Evolutionary conservation across 2,113 vertebrate species (phyloP), one percentile per base, ranked within the genome.

Genomic region (Bujurquina vittata): DNA sequence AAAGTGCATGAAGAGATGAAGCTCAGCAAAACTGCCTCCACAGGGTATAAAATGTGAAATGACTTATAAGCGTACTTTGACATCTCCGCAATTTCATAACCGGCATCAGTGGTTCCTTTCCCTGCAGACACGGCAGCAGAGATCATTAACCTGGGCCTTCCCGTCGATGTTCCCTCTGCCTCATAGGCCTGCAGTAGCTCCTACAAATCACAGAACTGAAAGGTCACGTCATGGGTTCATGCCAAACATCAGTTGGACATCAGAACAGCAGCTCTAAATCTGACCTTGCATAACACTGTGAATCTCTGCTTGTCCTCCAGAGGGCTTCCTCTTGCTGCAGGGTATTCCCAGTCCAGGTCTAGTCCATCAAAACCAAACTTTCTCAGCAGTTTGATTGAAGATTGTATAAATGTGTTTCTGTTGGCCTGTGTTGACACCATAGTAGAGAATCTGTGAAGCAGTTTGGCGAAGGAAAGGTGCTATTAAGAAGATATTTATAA

Each of bases 331-430:
- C 93, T 88, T 2, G 95, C 75, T 40, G 92, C 95, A 4, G 96
- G 96, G 61, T 95, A 96, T 85, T 96, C 95, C 89, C 96, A 95
- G 86, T 96, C 95, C 76, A 96, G 87, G 58, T 97, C 96, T 23
- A 96, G 89, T 17, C 95, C 96, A 91, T 97, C 96, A 91, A 97
- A 97, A 3, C 89, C 88, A 60, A 94, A 72, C 26, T 80, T 87
- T 84, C 92, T 86, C 73, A 97, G 92, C 65, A 95, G 93, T 14
- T 20, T 83, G 77, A 96, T 96, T 23, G 95, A 91, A 3, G 96
- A 96, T 69, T 95, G 92, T 87, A 96, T 96, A 75, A 97, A 96
- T 33, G 46, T 94, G 37, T 93, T 90, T 60, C 93, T 92, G 60
- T 93, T 95, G 80, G 54, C 86, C 75, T 88, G 31, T 4, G 91